Percentiles rank a stretch among this genome's conserved stretches.
Conservation (phyloP, 2,888 invertebrate genomes). For the Mesorhabditis spiculigera region DNA sequence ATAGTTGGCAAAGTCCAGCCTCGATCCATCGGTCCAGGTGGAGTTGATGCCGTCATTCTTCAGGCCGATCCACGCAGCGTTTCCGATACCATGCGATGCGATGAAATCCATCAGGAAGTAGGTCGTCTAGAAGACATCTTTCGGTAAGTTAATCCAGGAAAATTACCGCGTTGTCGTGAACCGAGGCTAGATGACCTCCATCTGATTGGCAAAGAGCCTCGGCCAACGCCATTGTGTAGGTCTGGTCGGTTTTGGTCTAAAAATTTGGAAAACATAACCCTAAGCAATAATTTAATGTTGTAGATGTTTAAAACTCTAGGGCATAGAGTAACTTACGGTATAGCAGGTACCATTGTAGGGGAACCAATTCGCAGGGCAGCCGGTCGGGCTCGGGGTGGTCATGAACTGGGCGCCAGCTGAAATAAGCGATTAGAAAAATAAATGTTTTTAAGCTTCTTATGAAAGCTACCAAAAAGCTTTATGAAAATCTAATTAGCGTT, state of each 20-base stretch:
- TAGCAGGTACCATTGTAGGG: background rate
- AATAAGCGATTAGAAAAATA: no score
- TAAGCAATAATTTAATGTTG: no score
- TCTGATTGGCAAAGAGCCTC: background rate
- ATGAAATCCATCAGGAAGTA: background rate
- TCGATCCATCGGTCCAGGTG: conserved; percentile 3
- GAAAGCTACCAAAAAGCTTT: no score
- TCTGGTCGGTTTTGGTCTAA: background rate
- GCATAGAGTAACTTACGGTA: no score
- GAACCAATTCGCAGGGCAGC: background rate
- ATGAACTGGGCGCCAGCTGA: no score
- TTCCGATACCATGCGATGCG: background rate
- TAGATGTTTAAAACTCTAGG: no score
- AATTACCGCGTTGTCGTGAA: conserved; percentile 4
- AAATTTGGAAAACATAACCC: background rate
- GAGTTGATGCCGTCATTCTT: background rate
- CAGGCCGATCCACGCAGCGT: background rate
- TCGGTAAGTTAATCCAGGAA: background rate
- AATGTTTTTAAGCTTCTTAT: no score
- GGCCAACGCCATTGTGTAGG: background rate
- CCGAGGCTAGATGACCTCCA: conserved; percentile 1
- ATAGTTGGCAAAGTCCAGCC: background rate
- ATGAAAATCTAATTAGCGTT: no score
- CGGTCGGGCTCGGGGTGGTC: background rate
- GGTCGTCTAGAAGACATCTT: background rate